These are phyloP conservation scores for Pampusana beccarii DNA, from an alignment of 2,113 vertebrate species.

Conservation along the genomic window DNA sequence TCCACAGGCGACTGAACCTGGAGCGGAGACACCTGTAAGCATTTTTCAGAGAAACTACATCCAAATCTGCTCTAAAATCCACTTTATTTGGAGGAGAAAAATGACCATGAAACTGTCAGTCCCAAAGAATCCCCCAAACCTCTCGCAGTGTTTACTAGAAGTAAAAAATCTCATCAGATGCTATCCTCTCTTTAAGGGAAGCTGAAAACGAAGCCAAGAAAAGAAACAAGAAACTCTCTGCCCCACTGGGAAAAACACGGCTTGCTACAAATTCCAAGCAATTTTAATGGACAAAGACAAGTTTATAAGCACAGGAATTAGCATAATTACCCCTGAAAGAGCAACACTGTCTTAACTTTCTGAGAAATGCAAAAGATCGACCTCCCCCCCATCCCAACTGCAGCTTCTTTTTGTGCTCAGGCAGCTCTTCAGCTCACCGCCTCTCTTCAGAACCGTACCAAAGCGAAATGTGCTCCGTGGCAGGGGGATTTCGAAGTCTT, in stretches of 20 bases:
- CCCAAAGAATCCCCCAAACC: not conserved
- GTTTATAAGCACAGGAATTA: conserved; percentile 29
- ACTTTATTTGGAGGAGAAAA: not conserved
- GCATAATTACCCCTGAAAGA: conserved; percentile 38
- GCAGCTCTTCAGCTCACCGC: not conserved
- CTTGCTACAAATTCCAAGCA: conserved; percentile 41
- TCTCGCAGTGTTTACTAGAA: not conserved
- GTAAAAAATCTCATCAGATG: not conserved
- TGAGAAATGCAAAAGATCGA: not conserved
- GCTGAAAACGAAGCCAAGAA: not conserved
- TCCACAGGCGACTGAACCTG: conserved; percentile 90
- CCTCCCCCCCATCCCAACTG: not conserved
- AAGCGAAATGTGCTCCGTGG: not conserved
- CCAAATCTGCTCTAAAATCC: not conserved
- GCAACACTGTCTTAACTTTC: not conserved
- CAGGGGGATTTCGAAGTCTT: not conserved
- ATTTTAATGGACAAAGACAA: conserved; percentile 40
- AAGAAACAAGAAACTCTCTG: not conserved
- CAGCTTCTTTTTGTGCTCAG: not conserved
- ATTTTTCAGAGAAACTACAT: not conserved
- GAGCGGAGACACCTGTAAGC: conserved; percentile 34
- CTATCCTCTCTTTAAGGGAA: not conserved
- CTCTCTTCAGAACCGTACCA: not conserved
- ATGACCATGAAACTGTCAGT: not conserved
- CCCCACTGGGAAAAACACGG: not conserved